Base-by-base conservation (phyloP, 2,797 vertebrate species). In the Malacoctenus gilli region DNA sequence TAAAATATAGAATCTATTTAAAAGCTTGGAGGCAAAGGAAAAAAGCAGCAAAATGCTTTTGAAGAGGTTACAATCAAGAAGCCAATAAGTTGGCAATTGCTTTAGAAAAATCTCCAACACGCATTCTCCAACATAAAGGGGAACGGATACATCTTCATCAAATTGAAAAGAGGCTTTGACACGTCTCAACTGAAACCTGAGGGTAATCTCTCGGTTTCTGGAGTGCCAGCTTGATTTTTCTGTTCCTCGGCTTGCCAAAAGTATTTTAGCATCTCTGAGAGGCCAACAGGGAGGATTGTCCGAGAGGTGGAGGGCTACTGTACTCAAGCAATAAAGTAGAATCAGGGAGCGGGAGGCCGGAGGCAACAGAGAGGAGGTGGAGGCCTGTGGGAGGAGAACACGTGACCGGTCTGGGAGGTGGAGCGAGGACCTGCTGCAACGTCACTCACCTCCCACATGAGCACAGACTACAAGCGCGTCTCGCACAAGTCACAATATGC, bases 341-440 rank as follows among this genome's bases (percentile, higher is more conserved):
- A 62, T 69, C 2, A 40, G 49, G 40, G 49, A 72, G 49, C 58
- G 52, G 21, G 57, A 25, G 42, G 65, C 47, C 55, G 42, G 48
- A 66, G 58, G 72, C 43, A 40, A 61, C 35, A 66, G 21, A 69
- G 63, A 63, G 23, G 38, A 79, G n/a, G 68, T 46, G 42, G 54
- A 79, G 31, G 72, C 48, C 53, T 64, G 73, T 80, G 57, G 81
- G 83, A 76, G 72, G 70, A 59, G 43, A 63, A 76, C 77, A 72
- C 19, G 67, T 84, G 86, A 85, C 65, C 12, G 18, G 55, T 64
- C 56, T 41, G 59, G 62, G 65, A 81, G 73, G 75, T 21, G 39
- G 72, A 66, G 72, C 20, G 1, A 49, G 57, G 48, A 73, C 46
- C 47, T 49, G 69, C 61, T 68, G 68, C 21, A 51, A 57, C 58